Evolutionary conservation across 2,113 vertebrate genomes (phyloP), one percentile per base, ranked within the genome.

Genomic region (Rhabdornis inornatus): DNA sequence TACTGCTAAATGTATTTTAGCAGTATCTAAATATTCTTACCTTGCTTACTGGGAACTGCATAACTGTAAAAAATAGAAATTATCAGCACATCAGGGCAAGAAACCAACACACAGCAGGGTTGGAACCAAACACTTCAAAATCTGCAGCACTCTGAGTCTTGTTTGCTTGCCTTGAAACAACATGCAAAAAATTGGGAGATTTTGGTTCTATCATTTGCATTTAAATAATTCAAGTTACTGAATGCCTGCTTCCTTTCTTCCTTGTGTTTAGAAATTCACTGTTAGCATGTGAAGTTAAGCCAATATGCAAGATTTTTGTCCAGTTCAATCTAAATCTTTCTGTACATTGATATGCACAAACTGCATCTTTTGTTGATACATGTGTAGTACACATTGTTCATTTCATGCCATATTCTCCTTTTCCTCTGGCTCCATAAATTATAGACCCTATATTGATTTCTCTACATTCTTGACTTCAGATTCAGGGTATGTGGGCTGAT

Each of bases 81-180:
- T 18, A 53, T 23, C 68, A 72, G 44, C 37, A 28, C 27, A 33
- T 28, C 65, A 72, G 53, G 33, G 30, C 66, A 74, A 52, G 33
- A 87, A 44, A 39, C 15, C 39, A 84, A 8, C 28, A 65, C 11
- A 40, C 8, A 52, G 14, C 3, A 8, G 44, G 42, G 40, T 69
- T 80, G 45, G 50, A 76, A 85, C 17, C 15, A 71, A 65, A 49
- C 37, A 45, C 17, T 52, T 76, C 69, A 35, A 74, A 76, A 60
- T 23, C 49, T 35, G 68, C 35, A 80, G 6, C 30, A 17, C 40
- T 69, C 35, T 0, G 0, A 27, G 39, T 65, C 55, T 55, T 69
- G 13, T 23, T 60, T 57, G n/a, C 17, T 76, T 69, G 13, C 21
- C 9, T 79, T 8, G 1, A 31, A 47, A 31, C 19, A 35, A 47